These are phyloP conservation scores for Noctua comes DNA, from an alignment of 2,888 invertebrate species.

Conservation along the genomic window DNA sequence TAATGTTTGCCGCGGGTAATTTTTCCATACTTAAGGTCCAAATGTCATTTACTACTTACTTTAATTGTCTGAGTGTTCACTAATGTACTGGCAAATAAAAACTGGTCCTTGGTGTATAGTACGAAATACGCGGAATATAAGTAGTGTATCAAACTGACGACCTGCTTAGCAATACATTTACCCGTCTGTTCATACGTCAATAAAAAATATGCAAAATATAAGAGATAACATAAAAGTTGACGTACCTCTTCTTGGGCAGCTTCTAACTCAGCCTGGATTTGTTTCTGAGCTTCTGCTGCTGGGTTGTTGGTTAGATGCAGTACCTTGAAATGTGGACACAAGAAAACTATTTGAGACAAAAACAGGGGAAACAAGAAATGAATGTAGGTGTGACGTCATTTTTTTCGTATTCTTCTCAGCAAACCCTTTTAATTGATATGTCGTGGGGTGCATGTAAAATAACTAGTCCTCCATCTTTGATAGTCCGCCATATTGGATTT, in stretches of 20 bases:
- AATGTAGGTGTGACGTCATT: not conserved
- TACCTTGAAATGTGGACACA: slow-evolving; percentile 78
- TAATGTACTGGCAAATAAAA: not conserved
- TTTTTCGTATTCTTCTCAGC: no score
- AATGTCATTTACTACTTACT: not conserved
- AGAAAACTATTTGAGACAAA: not conserved
- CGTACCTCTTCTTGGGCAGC: slow-evolving; percentile 92
- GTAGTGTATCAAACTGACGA: not conserved
- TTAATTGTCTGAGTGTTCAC: not conserved
- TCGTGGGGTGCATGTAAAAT: not conserved
- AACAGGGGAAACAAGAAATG: not conserved
- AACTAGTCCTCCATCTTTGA: not conserved
- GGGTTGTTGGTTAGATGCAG: slow-evolving; percentile 94
- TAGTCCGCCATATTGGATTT: not conserved
- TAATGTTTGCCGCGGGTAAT: no score
- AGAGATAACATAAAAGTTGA: not conserved
- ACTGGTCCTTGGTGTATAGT: not conserved
- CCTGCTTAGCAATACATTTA: not conserved
- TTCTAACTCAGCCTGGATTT: slow-evolving; percentile 92
- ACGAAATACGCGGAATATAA: not conserved
- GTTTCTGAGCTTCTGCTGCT: slow-evolving; percentile 92
- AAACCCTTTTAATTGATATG: not conserved
- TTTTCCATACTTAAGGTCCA: no score
- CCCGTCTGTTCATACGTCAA: no score
- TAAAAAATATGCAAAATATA: not conserved